Conservation (phyloP, 2,888 invertebrate genomes). For the Thelaira solivaga region DNA sequence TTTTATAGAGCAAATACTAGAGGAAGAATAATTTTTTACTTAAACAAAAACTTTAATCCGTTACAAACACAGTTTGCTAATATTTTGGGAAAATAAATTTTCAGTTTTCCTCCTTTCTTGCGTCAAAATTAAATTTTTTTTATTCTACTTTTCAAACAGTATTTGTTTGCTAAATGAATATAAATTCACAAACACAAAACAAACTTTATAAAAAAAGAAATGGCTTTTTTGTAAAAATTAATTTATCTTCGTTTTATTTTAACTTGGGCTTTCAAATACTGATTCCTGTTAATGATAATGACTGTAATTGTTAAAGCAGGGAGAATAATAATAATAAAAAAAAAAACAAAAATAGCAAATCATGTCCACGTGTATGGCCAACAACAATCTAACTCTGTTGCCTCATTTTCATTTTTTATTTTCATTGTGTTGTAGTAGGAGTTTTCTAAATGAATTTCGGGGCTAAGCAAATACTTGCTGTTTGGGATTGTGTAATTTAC, state of each 20-base stretch:
- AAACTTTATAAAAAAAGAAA: not conserved
- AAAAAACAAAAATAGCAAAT: not conserved
- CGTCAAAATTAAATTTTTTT: no score
- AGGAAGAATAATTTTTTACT: no score
- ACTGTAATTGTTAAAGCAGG: not conserved
- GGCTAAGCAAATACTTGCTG: not conserved
- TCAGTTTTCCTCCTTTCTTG: no score
- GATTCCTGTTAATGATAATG: not conserved
- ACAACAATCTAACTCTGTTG: not conserved
- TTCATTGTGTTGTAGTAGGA: no score
- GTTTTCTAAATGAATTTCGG: not conserved
- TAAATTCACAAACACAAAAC: not conserved
- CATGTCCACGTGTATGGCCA: not conserved
- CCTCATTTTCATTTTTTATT: no score
- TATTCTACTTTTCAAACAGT: no score
- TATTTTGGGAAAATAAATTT: no score
- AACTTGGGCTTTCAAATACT: not conserved
- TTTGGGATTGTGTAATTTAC: slow-evolving; percentile 21
- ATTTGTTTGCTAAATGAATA: not conserved
- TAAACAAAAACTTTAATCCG: not conserved
- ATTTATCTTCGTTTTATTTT: not conserved
- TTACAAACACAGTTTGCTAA: no score
- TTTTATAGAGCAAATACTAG: no score
- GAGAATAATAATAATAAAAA: not conserved
- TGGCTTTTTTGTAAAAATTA: not conserved